Base-by-base conservation (phyloP, 2,888 invertebrate species). In the Girardia tigrina region DNA sequence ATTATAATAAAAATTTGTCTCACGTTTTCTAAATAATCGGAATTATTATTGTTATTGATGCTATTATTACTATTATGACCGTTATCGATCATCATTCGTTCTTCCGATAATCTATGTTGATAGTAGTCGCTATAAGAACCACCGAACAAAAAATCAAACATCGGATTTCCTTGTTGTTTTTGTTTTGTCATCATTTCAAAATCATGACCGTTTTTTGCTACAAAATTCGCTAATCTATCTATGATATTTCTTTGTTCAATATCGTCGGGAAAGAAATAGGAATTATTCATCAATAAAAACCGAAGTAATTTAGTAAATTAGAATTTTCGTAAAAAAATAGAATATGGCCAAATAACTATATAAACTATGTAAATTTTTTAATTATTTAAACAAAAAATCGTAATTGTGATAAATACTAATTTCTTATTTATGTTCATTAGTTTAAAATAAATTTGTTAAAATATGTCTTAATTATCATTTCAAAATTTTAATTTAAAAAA, bases 161-260 rank as follows among this genome's bases (percentile, higher is more conserved):
- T 94, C 1, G 94, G 92, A 86, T 98, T 97, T 83, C 92, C 92
- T 85, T 92, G 91, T 86, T 97, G 95, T 86, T 95, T 95, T 83
- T 91, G 91, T 87, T 95, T 95, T 78, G 95, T 95, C 90, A 95
- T 95, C 86, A 91, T 90, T 87, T 97, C 97, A 86, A 95, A 95
- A 84, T 95, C 95, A n/a, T 93, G 94, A 75, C 97, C 97, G 90
- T 95, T 97, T 86, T 94, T 81, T 77, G 97, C 97, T 79, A 98
- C 97, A 88, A 97, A 97, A 85, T 94, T 93, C 16, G 97, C 97
- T 81, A 97, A 87, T 87, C 95, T 95, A 87, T 97, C 97, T 82
- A 98, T 97, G 82, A 95, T 94, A 87, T 93, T 94, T 83, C 91
- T 89, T 82, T 94, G 88, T 84, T 95, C 94, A 82, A 90, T 90